Percentiles rank a stretch among this genome's conserved stretches.
phyloP scores from a whole-genome alignment of 1,140 invertebrate genomes.

The Brachionus rubens region DNA sequence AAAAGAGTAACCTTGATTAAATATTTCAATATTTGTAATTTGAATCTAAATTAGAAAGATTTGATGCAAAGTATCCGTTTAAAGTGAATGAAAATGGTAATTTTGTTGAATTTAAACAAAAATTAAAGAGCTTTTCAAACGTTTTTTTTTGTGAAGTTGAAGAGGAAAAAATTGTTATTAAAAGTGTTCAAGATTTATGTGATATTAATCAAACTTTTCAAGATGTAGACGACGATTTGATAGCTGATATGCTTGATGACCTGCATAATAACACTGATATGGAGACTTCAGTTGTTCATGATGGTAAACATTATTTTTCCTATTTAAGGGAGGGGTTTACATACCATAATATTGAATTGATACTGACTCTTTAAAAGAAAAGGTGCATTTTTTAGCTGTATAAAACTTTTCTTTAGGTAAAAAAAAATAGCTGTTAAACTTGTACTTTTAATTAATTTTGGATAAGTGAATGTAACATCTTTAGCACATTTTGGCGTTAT shows the following conservation, averaged over 20 bases:
- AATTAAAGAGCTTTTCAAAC: no score
- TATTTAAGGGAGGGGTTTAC: no score
- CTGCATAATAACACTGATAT: constrained; percentile 32
- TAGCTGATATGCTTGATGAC: constrained; percentile 21
- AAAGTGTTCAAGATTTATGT: constrained; percentile 16
- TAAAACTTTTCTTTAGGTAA: no score
- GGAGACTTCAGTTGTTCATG: background rate
- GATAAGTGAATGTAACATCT: no score
- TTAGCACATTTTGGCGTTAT: no score
- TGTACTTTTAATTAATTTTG: no score
- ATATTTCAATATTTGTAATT: background rate
- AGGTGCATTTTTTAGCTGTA: no score
- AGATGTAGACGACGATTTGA: constrained; percentile 16
- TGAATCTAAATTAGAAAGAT: constrained; percentile 22
- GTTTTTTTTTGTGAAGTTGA: background rate
- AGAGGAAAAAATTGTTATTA: constrained; percentile 14
- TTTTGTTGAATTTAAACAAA: background rate
- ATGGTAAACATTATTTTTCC: background rate
- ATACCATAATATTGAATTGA: no score
- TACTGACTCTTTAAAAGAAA: no score
- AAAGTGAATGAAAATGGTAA: background rate
- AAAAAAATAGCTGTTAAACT: no score
- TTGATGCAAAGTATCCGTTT: constrained; percentile 28
- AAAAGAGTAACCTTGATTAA: background rate
- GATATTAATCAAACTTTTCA: constrained; percentile 30